Evolutionary conservation across 2,113 vertebrate species (phyloP), one percentile per base, ranked within the genome.

Genomic region (Anseranas semipalmata): DNA sequence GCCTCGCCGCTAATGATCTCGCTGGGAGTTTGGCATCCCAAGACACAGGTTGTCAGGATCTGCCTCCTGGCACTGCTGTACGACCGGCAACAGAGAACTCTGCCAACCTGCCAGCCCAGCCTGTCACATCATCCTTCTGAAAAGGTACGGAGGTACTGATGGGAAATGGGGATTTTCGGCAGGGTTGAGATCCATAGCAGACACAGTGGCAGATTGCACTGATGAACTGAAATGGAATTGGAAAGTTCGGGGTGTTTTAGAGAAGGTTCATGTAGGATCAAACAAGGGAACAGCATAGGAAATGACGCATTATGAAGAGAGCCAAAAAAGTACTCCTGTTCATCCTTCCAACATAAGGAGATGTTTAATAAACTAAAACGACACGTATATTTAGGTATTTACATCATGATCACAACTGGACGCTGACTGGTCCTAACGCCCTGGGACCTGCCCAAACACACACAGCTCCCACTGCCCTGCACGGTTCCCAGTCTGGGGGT

Each of bases 161-260:
- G 89, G 89, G 79, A 68, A 96, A 89, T 0, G 56, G 70, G 50
- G 37, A 20, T 79, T 96, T 79, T 91, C 7, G 41, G 71, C 37
- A 79, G 58, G 95, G 84, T 80, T 10, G 86, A 89, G 92, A 92
- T 70, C 60, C 43, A 13, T 1, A 15, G 72, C 88, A 89, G 90
- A 96, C 93, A 94, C 76, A 2, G 15, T 7, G 75, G 80, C 89
- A 96, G 90, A 96, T 92, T 86, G 94, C 65, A 37, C 58, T 56
- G 90, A 39, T 89, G 86, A 89, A 81, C 4, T 45, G 56, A 84
- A 93, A 86, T 1, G 52, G 84, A 91, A 86, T 13, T 52, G 79
- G 5, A 18, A 94, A 96, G 87, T 86, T 93, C 74, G 71, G 46
- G 41, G 48, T 86, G 75, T 92, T 94, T 95, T 39, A 89, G 58